Evolutionary conservation across 2,797 vertebrate species (phyloP).

Genomic region (Podarcis lilfordi): DNA sequence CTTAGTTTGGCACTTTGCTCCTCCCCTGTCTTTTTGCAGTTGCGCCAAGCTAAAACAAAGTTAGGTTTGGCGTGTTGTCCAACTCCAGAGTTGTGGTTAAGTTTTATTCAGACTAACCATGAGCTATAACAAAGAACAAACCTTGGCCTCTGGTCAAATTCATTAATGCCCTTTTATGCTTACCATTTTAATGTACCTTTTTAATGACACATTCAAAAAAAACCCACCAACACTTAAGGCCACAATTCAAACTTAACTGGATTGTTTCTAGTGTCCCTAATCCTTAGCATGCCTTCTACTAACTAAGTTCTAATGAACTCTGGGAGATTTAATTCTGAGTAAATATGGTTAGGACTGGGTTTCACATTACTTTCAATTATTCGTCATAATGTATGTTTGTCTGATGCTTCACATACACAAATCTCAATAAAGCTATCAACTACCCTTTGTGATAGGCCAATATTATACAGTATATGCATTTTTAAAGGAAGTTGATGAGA

Average conservation of each 20-base stretch:
- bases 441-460: background rate
- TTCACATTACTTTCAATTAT: background rate
- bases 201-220: slow-evolving; percentile 4
- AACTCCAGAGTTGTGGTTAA: too few species aligned
- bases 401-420: background rate
- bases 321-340: background rate
- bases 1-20: background rate
- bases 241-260: background rate
- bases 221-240: too few species aligned
- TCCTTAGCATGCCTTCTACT: background rate
- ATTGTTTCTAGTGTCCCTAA: background rate
- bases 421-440: background rate
- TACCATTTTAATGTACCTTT: slow-evolving; percentile 51
- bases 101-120: too few species aligned
- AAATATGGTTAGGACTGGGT: background rate
- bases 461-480: background rate
- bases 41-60: too few species aligned
- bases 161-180: slow-evolving; percentile 42
- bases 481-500: background rate
- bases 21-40: too few species aligned
- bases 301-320: background rate
- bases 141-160: slow-evolving; percentile 32
- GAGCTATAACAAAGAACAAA: too few species aligned
- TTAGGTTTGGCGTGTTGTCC: too few species aligned
- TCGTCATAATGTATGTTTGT: background rate